Evolutionary conservation across 2,113 vertebrate genomes (phyloP), one percentile per base, ranked within the genome.

Genomic region (Cheirogaleus medius): DNA sequence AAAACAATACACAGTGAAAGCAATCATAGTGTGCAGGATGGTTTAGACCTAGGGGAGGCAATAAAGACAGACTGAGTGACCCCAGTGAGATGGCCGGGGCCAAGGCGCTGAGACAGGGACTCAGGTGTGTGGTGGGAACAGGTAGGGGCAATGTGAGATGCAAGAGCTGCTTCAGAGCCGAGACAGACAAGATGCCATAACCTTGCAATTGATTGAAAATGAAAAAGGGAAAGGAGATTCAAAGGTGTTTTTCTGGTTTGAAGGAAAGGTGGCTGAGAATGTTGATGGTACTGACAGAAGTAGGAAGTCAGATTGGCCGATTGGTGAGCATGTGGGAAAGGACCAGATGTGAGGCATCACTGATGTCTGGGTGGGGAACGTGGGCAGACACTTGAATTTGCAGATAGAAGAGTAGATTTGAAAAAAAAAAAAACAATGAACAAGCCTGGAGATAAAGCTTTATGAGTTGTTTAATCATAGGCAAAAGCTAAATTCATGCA

Each of bases 11-110:
- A 0, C 6, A 2, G 3, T 80, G 71, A 56, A 71, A 42, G 58
- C 23, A 23, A 6, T 0, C 3, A 1, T 0, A 2, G 37, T 2
- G 0, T 39, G 8, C 10, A 32, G 34, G 3, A 7, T 9, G 8
- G 29, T 4, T 23, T 47, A 54, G 34, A 25, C 29, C 15, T 0
- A 10, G 4, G 12, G n/a, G 37, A 7, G 8, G 7, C 11, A 3
- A 0, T 49, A 25, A 64, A 87, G 21, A 37, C 18, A 80, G 27
- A 11, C 54, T 13, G 0, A 2, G 10, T 3, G 25, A 63, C 4
- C 9, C 32, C 1, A 15, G 8, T 1, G 60, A 29, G 60, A 10
- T 63, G 60, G 60, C 60, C 60, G 5, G 1, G 60, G 60, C 27
- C 1, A 5, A 27, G 11, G 10, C 4, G 0, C 60, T 63, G 1